phyloP scores from a whole-genome alignment of 2,113 vertebrate species.

The Vireo altiloquus region DNA sequence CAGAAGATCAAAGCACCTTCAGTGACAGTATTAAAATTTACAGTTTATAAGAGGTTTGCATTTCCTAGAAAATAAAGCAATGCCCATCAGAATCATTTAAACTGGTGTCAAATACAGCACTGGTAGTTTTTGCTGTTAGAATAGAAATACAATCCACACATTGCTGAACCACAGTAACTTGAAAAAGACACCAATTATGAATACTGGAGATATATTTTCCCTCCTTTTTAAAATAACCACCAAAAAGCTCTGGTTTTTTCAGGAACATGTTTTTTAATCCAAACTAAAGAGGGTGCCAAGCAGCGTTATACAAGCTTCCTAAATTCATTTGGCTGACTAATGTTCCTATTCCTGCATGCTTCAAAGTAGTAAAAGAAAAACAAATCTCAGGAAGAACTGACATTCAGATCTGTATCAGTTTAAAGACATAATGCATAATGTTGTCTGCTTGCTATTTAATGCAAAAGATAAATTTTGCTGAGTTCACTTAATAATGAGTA shows the following conservation, averaged over 20 bases:
- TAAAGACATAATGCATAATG: constrained; percentile 3
- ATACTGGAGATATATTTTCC: background rate
- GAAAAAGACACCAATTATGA: background rate
- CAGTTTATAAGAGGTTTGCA: background rate
- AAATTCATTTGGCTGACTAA: constrained; percentile 57
- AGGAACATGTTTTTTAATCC: background rate
- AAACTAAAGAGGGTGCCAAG: background rate
- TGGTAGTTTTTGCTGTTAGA: background rate
- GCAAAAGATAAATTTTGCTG: constrained; percentile 18
- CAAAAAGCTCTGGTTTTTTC: constrained; percentile 9
- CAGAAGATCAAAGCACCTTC: constrained; percentile 24
- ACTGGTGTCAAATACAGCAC: background rate
- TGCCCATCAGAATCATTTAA: background rate
- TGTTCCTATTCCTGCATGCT: constrained; percentile 25
- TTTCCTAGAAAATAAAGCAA: constrained; percentile 3
- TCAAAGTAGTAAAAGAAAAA: constrained; percentile 31
- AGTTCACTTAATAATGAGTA: background rate
- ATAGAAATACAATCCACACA: background rate
- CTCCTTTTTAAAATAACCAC: background rate
- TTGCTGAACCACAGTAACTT: background rate
- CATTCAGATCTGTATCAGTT: constrained; percentile 29
- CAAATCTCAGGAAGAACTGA: constrained; percentile 11
- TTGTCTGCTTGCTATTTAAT: constrained; percentile 17
- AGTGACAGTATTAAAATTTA: background rate
- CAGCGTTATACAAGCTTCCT: constrained; percentile 61